Evolutionary conservation across 1,140 invertebrate genomes (phyloP).

Genomic region (Pinna nobilis): DNA sequence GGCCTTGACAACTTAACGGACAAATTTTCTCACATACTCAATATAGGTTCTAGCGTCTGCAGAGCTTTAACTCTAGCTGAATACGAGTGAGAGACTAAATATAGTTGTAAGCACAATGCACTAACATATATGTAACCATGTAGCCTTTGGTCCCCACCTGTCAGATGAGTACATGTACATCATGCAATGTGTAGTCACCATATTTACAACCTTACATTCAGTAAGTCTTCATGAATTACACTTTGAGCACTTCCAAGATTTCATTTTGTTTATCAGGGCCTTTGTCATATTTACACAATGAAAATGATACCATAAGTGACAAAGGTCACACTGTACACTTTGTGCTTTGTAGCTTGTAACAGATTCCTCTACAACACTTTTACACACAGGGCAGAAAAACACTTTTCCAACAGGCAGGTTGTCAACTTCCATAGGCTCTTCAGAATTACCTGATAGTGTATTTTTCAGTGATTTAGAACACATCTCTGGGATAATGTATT

Average conservation of each 20-base stretch:
- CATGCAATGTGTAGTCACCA: too few relatives aligned
- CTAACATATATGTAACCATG: too few relatives aligned
- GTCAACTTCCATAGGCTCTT: constrained; percentile 23
- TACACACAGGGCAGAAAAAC: constrained; percentile 30
- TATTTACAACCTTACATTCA: too few relatives aligned
- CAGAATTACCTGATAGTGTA: neutral
- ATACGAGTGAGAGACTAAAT: too few relatives aligned
- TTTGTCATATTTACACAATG: constrained; percentile 19
- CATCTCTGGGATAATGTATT: constrained; percentile 16
- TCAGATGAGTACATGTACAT: too few relatives aligned
- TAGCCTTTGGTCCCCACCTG: too few relatives aligned
- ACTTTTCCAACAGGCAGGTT: neutral
- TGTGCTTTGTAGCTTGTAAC: constrained; percentile 2
- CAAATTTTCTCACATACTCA: too few relatives aligned
- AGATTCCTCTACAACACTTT: constrained; percentile 1
- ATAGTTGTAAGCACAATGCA: too few relatives aligned
- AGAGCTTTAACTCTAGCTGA: too few relatives aligned
- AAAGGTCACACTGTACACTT: constrained; percentile 20
- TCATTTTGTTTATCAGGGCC: neutral
- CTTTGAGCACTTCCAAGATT: neutral
- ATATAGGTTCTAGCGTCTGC: too few relatives aligned
- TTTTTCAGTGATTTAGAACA: neutral
- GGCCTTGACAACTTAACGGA: too few relatives aligned
- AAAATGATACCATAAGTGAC: constrained; percentile 26
- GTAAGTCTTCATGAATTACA: too few relatives aligned